Conservation (phyloP, 2,797 vertebrate species). For the Semotilus atromaculatus region DNA sequence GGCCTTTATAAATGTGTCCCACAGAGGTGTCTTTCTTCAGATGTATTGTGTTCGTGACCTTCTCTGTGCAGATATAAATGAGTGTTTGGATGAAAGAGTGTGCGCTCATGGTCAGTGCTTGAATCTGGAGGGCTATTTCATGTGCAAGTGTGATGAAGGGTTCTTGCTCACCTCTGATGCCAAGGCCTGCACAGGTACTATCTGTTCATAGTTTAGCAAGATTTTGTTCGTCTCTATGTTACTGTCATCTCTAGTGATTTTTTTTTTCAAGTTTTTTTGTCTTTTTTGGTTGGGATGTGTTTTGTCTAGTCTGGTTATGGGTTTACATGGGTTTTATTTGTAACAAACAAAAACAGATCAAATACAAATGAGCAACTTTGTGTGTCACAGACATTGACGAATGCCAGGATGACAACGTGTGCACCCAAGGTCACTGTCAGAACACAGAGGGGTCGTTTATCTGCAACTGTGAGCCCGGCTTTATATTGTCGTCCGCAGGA, state of each 20-base stretch:
- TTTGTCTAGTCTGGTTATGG: not conserved
- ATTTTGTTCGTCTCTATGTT: not conserved
- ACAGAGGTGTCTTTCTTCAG: not conserved
- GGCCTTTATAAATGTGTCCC: slow-evolving; percentile 16
- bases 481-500: slow-evolving; percentile 77
- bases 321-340: not conserved
- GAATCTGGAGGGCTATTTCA: slow-evolving; percentile 79
- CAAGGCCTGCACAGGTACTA: slow-evolving; percentile 77
- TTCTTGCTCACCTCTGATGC: slow-evolving; percentile 71
- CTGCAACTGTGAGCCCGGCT: slow-evolving; percentile 88
- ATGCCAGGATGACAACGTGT: slow-evolving; percentile 85
- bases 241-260: no score
- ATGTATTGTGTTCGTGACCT: slow-evolving; percentile 43
- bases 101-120: slow-evolving; percentile 77
- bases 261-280: not conserved
- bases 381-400: slow-evolving; percentile 86
- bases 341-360: not conserved
- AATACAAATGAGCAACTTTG: slow-evolving; percentile 6
- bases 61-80: slow-evolving; percentile 74
- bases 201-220: not conserved
- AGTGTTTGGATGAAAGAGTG: slow-evolving; percentile 72
- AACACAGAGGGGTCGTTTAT: slow-evolving; percentile 92
- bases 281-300: no score
- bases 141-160: slow-evolving; percentile 75
- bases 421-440: slow-evolving; percentile 86